These are phyloP conservation scores for Gymnoscopelus braueri DNA, from an alignment of 2,797 vertebrate genomes.

Conservation along the genomic window DNA sequence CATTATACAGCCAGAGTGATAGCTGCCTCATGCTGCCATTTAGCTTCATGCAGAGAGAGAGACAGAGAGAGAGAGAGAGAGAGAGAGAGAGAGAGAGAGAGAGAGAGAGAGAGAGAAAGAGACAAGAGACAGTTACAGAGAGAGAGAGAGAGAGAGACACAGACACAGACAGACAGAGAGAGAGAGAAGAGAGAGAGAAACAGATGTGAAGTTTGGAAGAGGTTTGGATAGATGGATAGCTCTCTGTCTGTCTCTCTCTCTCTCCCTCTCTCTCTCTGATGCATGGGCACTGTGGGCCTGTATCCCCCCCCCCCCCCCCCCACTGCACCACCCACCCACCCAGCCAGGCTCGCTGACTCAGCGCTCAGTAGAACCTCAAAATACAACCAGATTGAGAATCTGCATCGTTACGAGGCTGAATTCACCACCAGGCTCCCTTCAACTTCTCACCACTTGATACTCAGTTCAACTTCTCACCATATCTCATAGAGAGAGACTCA, in stretches of 20 bases:
- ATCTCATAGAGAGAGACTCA: too few relatives aligned
- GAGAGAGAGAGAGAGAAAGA: conserved; percentile 2
- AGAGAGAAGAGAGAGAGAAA: conserved; percentile 3
- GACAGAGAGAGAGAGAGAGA: background rate
- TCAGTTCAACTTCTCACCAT: too few relatives aligned
- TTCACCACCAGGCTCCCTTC: too few relatives aligned
- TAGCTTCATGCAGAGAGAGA: conserved; percentile 7
- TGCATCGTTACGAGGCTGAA: background rate
- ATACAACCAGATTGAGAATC: conserved; percentile 15
- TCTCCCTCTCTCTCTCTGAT: background rate
- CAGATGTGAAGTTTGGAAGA: conserved; percentile 61
- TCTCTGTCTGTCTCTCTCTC: background rate
- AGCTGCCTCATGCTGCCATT: conserved; percentile 25
- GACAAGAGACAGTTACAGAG: conserved; percentile 1
- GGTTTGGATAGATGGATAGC: conserved; percentile 13
- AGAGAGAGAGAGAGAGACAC: background rate
- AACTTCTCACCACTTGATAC: too few relatives aligned
- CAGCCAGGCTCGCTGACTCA: conserved; percentile 31
- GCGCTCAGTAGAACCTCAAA: conserved; percentile 10
- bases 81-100: background rate
- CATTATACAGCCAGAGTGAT: conserved; percentile 5
- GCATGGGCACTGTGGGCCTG: too few relatives aligned
- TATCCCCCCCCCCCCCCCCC: too few relatives aligned
- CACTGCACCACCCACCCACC: background rate
- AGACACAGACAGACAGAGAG: background rate